Percentiles rank a stretch among this genome's conserved stretches.
Conservation (phyloP, 2,888 invertebrate genomes). For the Lochmaea capreae region DNA sequence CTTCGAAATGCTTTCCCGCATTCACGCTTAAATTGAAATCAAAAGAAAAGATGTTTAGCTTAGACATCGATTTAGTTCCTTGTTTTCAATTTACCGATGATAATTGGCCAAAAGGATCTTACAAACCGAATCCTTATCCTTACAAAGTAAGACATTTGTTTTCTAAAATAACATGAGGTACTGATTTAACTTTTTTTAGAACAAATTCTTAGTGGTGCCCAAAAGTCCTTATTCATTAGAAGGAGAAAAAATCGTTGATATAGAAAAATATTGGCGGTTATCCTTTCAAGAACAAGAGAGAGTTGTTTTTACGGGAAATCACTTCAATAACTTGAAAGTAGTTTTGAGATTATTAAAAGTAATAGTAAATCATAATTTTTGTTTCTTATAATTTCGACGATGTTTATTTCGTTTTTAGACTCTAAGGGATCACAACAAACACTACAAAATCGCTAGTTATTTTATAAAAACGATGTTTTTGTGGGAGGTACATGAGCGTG, state of each 20-base stretch:
- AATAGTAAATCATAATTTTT: conserved; percentile 12
- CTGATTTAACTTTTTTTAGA: conserved; percentile 41
- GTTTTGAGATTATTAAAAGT: conserved; percentile 59
- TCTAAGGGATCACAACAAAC: conserved; percentile 61
- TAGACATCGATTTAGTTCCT: conserved; percentile 61
- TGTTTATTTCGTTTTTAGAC: conserved; percentile 58
- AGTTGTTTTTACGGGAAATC: conserved; percentile 53
- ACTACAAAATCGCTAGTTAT: conserved; percentile 64
- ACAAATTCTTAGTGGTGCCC: conserved; percentile 59
- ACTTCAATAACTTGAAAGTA: conserved; percentile 56
- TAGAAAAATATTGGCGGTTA: conserved; percentile 60
- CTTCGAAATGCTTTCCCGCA: conserved; percentile 69
- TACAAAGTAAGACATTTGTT: conserved; percentile 29
- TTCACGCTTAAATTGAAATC: conserved; percentile 67
- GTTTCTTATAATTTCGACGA: background rate
- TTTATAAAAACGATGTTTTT: conserved; percentile 66
- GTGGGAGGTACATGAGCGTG: conserved; percentile 56
- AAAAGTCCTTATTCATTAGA: conserved; percentile 53
- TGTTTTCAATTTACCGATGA: conserved; percentile 55
- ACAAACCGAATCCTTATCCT: conserved; percentile 50
- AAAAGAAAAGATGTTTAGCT: conserved; percentile 53
- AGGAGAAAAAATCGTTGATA: conserved; percentile 24
- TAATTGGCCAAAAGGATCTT: conserved; percentile 57
- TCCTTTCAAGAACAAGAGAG: conserved; percentile 65
- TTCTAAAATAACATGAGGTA: background rate